Evolutionary conservation across 1,140 invertebrate species (phyloP).

Genomic region (Parapsyche elsis): DNA sequence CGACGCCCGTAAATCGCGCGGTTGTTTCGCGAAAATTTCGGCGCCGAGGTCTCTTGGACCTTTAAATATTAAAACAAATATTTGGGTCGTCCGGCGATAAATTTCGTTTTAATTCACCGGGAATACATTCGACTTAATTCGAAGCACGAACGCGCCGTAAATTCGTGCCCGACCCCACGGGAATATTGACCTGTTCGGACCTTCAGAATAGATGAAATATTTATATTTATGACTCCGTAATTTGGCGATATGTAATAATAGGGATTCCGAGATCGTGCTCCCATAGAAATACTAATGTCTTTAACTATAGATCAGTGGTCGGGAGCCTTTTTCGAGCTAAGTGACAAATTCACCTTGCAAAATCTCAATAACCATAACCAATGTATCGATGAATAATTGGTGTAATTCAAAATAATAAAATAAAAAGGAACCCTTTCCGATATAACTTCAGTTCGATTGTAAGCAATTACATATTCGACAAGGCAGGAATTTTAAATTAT

Average conservation of each 20-base stretch:
- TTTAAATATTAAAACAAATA: conserved; percentile 25
- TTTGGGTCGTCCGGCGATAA: conserved; percentile 27
- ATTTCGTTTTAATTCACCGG: conserved; percentile 40
- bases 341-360: no score
- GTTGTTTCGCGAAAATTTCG: not conserved
- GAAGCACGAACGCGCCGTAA: conserved; percentile 36
- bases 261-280: no score
- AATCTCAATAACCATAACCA: not conserved
- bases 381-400: conserved; percentile 8
- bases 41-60: no score
- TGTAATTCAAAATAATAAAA: no score
- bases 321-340: no score
- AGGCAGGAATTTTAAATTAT: no score
- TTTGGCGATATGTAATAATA: no score
- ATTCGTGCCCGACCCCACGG: not conserved
- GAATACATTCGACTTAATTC: conserved; percentile 21
- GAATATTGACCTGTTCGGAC: not conserved
- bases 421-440: no score
- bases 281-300: no score
- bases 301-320: no score
- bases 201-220: conserved; percentile 16
- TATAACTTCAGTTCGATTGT: no score
- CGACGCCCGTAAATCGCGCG: conserved; percentile 15
- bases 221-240: not conserved
- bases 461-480: no score